Evolutionary conservation across 37 sponge, comb jelly and placozoan species (phyloP), one percentile per base, ranked within the genome.

Genomic region (Geodia barretti): DNA sequence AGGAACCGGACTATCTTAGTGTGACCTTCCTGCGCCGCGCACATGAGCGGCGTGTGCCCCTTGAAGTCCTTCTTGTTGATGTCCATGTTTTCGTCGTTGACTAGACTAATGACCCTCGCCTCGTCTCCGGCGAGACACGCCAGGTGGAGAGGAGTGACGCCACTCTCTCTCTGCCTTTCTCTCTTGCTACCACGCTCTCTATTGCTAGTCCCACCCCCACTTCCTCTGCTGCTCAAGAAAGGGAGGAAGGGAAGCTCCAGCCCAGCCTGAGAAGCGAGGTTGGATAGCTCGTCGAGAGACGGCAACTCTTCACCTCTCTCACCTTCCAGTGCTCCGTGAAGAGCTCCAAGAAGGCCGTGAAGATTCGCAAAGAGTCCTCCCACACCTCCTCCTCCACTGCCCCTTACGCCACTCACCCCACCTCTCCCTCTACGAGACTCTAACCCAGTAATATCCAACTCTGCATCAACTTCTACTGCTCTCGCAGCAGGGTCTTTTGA

Each of bases 1-100:
- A 86, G 43, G 75, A 39, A 86, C 31, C 39, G 34, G 4, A 86
- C 87, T 23, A 86, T 74, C 23, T 79, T 66, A n/a, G 68, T 74
- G 29, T 78, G 65, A 19, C 86, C 86, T 14, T 38, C 17, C 9
- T 72, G 66, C 29, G 79, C 54, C 1, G 86, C 86, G 14, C 41
- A 11, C 9, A 78, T 40, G n/a, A 85, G 33, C 5, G 86, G 86
- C 29, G 86, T 77, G 25, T 69, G 62, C 14, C 54, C 54, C 54
- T 47, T 47, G 14, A 47, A 47, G 14, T 47, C 54, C 14, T 7
- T 47, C 11, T 7, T 14, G 14, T 47, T 47, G 7, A 47, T 47
- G 70, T 85, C 74, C 7, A 47, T 17, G 54, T 47, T 47, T 47
- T 47, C 54, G 54, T 47, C 54, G 14, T 47, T 47, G 7, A 47